Conservation (phyloP, 2,113 vertebrate genomes). For the Atherinomorus stipes region DNA sequence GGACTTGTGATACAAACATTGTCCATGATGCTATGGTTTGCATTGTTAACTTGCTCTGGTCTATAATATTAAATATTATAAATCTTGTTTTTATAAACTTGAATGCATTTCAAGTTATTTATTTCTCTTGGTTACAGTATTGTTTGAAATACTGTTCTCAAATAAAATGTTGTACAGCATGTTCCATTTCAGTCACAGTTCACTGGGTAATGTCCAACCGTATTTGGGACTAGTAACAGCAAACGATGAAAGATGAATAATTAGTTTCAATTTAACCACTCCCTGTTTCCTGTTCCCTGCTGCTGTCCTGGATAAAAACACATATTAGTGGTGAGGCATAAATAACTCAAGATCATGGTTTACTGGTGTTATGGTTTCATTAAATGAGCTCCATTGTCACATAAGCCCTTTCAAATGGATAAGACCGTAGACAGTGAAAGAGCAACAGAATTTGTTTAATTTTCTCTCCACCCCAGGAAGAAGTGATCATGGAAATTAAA, state of each 20-base stretch:
- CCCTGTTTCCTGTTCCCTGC: neutral
- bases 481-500: conserved; percentile 31
- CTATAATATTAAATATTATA: neutral
- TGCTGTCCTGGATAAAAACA: neutral
- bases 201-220: neutral
- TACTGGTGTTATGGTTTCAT: conserved; percentile 41
- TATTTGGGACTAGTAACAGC: neutral
- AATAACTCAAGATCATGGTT: conserved; percentile 8
- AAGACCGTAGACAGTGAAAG: conserved; percentile 36
- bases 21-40: neutral
- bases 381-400: conserved; percentile 22
- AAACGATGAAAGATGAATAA: too few species aligned
- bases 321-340: conserved; percentile 21
- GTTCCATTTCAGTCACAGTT: conserved; percentile 12
- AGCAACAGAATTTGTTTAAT: conserved; percentile 28
- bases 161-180: conserved; percentile 18
- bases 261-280: neutral
- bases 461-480: conserved; percentile 1
- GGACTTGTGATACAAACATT: too few species aligned
- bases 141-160: neutral
- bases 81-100: neutral
- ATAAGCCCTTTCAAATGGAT: conserved; percentile 39
- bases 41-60: neutral
- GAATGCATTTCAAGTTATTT: neutral
- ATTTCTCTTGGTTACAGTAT: neutral